These are phyloP conservation scores for Aethes cnicana DNA, from an alignment of 2,888 invertebrate species.

Conservation along the genomic window DNA sequence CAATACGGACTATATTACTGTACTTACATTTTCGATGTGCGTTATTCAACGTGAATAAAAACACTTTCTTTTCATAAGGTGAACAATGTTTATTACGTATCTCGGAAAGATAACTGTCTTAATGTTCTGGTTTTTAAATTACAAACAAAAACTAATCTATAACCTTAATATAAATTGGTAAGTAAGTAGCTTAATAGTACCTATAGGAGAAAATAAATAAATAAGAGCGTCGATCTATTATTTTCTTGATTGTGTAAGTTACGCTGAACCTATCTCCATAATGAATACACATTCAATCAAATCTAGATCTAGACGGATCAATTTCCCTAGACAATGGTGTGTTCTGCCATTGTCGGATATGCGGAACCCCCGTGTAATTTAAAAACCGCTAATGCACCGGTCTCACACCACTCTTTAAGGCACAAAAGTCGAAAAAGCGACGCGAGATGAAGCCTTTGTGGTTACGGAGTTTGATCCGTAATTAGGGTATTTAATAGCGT, in stretches of 20 bases:
- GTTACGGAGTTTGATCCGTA: conserved; percentile 75
- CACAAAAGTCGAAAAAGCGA: conserved; percentile 67
- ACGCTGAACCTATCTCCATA: conserved; percentile 4
- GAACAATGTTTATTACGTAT: too few species aligned
- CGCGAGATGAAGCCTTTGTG: conserved; percentile 72
- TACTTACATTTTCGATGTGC: too few species aligned
- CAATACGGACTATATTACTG: too few species aligned
- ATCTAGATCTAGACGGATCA: conserved; percentile 31
- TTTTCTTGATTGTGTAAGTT: background rate
- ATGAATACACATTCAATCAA: conserved; percentile 25
- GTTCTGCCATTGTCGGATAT: conserved; percentile 39
- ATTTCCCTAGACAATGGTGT: conserved; percentile 37
- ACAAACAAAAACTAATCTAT: too few species aligned
- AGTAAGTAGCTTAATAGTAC: too few species aligned
- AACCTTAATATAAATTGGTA: too few species aligned
- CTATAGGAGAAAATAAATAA: too few species aligned
- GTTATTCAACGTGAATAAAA: too few species aligned
- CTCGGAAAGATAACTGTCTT: too few species aligned
- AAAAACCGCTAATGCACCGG: conserved; percentile 63
- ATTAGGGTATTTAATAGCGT: conserved; percentile 75
- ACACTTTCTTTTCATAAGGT: too few species aligned
- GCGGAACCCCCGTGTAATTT: conserved; percentile 60
- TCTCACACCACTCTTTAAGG: conserved; percentile 62
- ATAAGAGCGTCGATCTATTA: too few species aligned
- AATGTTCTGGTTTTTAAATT: too few species aligned